phyloP scores from a whole-genome alignment of 1,140 invertebrate genomes.

The Anoplophora glabripennis region DNA sequence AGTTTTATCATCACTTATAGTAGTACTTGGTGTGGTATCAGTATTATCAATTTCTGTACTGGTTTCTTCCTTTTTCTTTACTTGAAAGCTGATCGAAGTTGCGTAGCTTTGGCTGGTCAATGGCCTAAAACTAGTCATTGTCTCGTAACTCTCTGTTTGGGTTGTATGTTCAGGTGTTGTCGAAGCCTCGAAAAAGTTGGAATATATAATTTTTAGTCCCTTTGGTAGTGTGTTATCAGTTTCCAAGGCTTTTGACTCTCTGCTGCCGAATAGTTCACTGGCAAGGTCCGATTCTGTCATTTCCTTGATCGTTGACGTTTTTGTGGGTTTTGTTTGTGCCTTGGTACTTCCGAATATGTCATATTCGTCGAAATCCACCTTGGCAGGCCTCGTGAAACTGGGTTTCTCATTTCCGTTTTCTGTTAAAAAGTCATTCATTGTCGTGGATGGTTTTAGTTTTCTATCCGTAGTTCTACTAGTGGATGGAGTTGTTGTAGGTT shows the following conservation, averaged over 20 bases:
- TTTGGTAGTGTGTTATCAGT: slow-evolving; percentile 12
- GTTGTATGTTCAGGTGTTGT: slow-evolving; percentile 8
- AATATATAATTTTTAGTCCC: slow-evolving; percentile 38
- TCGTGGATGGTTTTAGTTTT: slow-evolving; percentile 7
- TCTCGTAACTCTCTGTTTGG: background rate
- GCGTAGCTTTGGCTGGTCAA: slow-evolving; percentile 46
- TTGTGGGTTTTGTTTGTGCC: slow-evolving; percentile 4
- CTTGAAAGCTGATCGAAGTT: slow-evolving; percentile 48
- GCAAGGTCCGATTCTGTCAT: slow-evolving; percentile 26
- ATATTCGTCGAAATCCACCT: slow-evolving; percentile 28
- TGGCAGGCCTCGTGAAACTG: slow-evolving; percentile 15
- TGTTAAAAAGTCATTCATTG: slow-evolving; percentile 20
- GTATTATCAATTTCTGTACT: background rate
- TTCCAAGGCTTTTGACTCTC: slow-evolving; percentile 16
- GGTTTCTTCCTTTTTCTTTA: slow-evolving; percentile 35
- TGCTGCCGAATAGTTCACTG: slow-evolving; percentile 25
- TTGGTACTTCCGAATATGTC: slow-evolving; percentile 32
- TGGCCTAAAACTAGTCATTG: slow-evolving; percentile 17
- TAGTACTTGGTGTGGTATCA: background rate
- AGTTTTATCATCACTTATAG: background rate
- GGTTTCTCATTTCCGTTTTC: slow-evolving; percentile 17
- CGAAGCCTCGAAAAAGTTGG: slow-evolving; percentile 38
- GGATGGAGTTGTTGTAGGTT: slow-evolving; percentile 8
- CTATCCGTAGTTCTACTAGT: background rate
- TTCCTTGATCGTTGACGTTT: slow-evolving; percentile 12